Percentiles rank a stretch among this genome's conserved stretches.
phyloP scores from a whole-genome alignment of 2,888 invertebrate genomes.

The Biston betularia region DNA sequence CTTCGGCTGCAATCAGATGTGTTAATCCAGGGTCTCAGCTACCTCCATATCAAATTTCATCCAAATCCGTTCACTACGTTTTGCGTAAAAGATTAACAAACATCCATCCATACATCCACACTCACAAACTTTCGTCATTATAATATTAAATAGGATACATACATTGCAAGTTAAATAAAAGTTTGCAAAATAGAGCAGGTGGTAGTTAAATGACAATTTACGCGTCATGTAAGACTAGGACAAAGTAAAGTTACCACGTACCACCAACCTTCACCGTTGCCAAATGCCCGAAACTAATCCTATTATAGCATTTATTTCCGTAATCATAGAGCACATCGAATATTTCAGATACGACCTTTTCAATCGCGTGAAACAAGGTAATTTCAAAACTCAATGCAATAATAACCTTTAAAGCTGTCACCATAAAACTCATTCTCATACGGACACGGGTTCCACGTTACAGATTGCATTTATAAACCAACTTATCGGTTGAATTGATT shows the following conservation, averaged over 20 bases:
- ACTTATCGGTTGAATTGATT: not conserved
- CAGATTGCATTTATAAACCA: not conserved
- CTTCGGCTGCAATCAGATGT: too few species aligned
- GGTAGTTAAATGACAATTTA: not conserved
- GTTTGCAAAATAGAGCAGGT: not conserved
- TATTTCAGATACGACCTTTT: slow-evolving; percentile 49
- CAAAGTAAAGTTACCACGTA: slow-evolving; percentile 3
- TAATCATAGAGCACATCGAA: slow-evolving; percentile 17
- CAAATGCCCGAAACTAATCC: slow-evolving; percentile 2
- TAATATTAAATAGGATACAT: too few species aligned
- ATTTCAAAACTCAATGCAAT: slow-evolving; percentile 45
- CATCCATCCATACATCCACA: too few species aligned
- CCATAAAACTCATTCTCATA: slow-evolving; percentile 4
- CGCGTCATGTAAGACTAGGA: not conserved
- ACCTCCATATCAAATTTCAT: too few species aligned
- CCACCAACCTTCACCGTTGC: slow-evolving; percentile 19
- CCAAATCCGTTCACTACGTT: too few species aligned
- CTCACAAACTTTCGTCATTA: too few species aligned
- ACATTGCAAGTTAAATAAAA: too few species aligned
- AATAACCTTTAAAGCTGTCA: slow-evolving; percentile 43
- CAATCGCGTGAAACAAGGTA: slow-evolving; percentile 28
- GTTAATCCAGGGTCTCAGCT: too few species aligned
- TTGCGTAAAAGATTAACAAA: too few species aligned
- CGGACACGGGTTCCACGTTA: not conserved
- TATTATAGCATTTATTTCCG: slow-evolving; percentile 2